Evolutionary conservation across 2,888 invertebrate species (phyloP), one percentile per base, ranked within the genome.

Genomic region (Mythimna albipuncta): DNA sequence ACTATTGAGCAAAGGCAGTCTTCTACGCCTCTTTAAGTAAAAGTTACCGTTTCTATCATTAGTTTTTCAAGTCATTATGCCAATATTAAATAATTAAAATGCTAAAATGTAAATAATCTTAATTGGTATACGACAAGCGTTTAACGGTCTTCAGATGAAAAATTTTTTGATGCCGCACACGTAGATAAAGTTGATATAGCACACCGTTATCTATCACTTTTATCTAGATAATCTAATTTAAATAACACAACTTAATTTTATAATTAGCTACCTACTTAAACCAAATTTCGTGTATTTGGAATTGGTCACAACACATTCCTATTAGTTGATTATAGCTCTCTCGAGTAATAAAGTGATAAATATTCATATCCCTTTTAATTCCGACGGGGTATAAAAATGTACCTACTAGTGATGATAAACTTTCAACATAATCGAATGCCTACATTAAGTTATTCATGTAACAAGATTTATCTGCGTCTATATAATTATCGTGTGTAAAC

Each of bases 401-500:
- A 62, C n/a, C n/a, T n/a, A n/a, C 54, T 3, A 64, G 58, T 65
- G 19, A 59, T 77, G 66, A 80, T 79, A 77, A 76, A 76, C 55
- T 72, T 70, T 66, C 7, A 66, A 71, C 59, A 71, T 78, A 81
- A 75, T 74, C 58, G 63, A 66, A 74, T 47, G 16, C 6, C 16
- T 66, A 57, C 74, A 71, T 81, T 66, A 77, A 79, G 71, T 82
- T 72, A 77, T 77, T 67, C 61, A 66, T 80, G 77, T 74, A 63
- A 69, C 77, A 69, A 79, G 77, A 79, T 82, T 79, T 69, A 77
- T 79, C 79, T 44, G 58, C 47, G 57, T 76, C 63, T 64, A 62
- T 50, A 68, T 82, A 82, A 82, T 82, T 74, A 82, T 72, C 69
- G 54, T 50, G 66, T 64, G 69, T 69, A 72, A 80, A 77, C 80